Evolutionary conservation across 1,140 invertebrate species (phyloP).

Genomic region (Brachionus sp.): DNA sequence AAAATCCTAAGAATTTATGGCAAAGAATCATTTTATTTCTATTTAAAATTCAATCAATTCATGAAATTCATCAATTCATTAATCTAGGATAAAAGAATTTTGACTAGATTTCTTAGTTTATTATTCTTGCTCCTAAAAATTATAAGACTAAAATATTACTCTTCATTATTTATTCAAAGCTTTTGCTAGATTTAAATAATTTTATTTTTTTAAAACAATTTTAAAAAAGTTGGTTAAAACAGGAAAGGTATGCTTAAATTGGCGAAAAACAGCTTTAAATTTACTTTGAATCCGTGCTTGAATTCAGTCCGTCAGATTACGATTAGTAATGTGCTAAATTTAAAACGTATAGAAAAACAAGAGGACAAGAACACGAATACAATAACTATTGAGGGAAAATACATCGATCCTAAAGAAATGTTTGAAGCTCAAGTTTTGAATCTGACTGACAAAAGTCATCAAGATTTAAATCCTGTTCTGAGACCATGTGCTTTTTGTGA

Average conservation of each 20-base stretch:
- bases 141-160: not conserved
- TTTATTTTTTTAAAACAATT: not conserved
- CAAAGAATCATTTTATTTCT: no score
- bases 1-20: no score
- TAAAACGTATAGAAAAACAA: slow-evolving; percentile 33
- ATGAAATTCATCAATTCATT: no score
- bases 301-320: not conserved
- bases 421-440: not conserved
- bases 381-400: slow-evolving; percentile 41
- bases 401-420: slow-evolving; percentile 10
- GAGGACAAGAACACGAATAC: slow-evolving; percentile 18
- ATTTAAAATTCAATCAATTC: no score
- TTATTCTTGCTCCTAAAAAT: not conserved
- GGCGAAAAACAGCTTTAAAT: not conserved
- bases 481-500: slow-evolving; percentile 43
- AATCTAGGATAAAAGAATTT: no score
- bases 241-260: not conserved
- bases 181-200: not conserved
- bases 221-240: not conserved
- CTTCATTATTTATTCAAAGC: not conserved
- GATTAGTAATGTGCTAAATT: not conserved
- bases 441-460: not conserved
- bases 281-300: not conserved
- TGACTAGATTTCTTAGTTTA: no score
- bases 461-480: not conserved